Conservation (phyloP, 2,888 invertebrate species). For the Tetragonula carbonaria region DNA sequence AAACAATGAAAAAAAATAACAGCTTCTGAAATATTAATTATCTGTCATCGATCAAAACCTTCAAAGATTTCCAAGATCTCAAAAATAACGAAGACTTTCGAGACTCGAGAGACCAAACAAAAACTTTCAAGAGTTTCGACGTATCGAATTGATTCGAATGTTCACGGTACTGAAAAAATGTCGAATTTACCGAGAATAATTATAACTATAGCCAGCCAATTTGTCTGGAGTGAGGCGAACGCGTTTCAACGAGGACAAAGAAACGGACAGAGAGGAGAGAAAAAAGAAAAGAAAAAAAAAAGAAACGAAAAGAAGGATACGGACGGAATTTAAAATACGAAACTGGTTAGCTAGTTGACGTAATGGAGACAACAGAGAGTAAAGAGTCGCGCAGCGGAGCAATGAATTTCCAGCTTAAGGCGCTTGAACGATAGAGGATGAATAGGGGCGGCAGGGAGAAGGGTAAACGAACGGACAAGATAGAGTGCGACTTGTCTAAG, state of each 20-base stretch:
- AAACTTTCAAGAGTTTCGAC: too few relatives aligned
- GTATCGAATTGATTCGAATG: too few relatives aligned
- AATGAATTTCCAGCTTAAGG: constrained; percentile 50
- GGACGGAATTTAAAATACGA: background rate
- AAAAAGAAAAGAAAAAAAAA: too few relatives aligned
- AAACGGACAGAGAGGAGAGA: background rate
- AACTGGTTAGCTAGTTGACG: constrained; percentile 9
- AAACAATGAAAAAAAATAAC: too few relatives aligned
- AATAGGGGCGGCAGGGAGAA: constrained; percentile 33
- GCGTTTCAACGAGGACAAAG: background rate
- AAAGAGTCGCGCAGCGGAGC: constrained; percentile 40
- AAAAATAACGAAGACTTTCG: too few relatives aligned
- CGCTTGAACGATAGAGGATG: constrained; percentile 33
- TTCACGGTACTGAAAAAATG: too few relatives aligned
- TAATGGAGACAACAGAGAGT: constrained; percentile 5
- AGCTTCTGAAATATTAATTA: too few relatives aligned
- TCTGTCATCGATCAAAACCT: too few relatives aligned
- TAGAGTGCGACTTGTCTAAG: constrained; percentile 43
- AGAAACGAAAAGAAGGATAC: too few relatives aligned
- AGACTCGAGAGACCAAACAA: too few relatives aligned
- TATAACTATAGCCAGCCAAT: background rate
- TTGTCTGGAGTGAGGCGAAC: background rate
- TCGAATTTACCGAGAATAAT: too few relatives aligned
- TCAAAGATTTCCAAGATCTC: too few relatives aligned
- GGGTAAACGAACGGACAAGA: constrained; percentile 45